These are phyloP conservation scores for Orycteropus afer DNA, from an alignment of 2,113 vertebrate species.

Conservation along the genomic window DNA sequence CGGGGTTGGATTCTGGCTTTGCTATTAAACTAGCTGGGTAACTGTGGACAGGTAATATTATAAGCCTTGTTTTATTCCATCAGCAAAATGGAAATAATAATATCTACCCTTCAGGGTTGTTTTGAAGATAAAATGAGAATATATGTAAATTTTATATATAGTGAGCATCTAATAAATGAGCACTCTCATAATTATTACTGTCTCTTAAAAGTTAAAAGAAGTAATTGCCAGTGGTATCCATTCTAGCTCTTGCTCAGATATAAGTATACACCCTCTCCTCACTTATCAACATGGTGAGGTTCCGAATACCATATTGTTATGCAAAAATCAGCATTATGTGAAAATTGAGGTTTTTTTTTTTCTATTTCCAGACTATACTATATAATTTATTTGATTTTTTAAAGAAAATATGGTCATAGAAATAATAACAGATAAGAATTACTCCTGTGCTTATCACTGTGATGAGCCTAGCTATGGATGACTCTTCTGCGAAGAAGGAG, in stretches of 20 bases:
- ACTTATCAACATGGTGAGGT: no score
- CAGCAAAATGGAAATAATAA: background rate
- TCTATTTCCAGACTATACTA: no score
- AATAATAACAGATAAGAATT: no score
- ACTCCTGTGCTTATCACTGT: no score
- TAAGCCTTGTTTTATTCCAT: slow-evolving; percentile 23
- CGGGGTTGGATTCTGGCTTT: slow-evolving; percentile 29
- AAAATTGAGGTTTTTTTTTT: no score
- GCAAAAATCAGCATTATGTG: no score
- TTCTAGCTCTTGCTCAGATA: background rate
- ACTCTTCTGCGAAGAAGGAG: no score
- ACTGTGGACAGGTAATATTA: background rate
- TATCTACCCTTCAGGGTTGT: background rate
- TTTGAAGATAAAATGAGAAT: slow-evolving; percentile 21
- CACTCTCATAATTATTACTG: background rate
- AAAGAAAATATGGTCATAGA: no score
- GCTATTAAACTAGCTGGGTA: background rate
- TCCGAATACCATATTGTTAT: no score
- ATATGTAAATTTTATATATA: slow-evolving; percentile 5
- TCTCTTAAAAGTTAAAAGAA: slow-evolving; percentile 26
- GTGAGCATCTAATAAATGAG: background rate
- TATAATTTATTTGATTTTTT: no score
- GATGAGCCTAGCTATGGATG: no score
- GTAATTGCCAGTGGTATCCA: background rate
- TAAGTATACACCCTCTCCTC: background rate